These are phyloP conservation scores for Leptinotarsa haldemani DNA, from an alignment of 2,888 invertebrate species.

Conservation along the genomic window DNA sequence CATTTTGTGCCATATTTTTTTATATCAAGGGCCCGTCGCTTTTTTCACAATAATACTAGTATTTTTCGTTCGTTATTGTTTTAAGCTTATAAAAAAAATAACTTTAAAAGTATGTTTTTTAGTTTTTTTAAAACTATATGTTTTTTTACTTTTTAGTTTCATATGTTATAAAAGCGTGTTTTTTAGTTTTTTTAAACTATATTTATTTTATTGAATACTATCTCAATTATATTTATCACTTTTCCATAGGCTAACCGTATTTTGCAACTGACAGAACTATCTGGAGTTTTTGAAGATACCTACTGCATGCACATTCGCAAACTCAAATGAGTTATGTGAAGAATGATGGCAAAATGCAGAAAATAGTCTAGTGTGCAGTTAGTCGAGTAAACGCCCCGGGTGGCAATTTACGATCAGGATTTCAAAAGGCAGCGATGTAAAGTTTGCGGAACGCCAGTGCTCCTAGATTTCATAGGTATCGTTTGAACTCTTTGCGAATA, in stretches of 20 bases:
- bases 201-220: too few species aligned
- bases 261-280: constrained; percentile 9
- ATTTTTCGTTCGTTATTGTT: too few species aligned
- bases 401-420: constrained; percentile 23
- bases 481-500: constrained; percentile 1
- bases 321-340: constrained; percentile 32
- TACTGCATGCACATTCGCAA: constrained; percentile 1
- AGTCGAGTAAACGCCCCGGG: constrained; percentile 32
- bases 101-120: too few species aligned
- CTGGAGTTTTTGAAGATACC: constrained; percentile 14
- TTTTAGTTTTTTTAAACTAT: too few species aligned
- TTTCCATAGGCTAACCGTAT: neutral
- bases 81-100: too few species aligned
- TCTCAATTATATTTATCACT: neutral
- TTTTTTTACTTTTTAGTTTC: too few species aligned
- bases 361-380: constrained; percentile 37
- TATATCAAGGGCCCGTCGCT: too few species aligned
- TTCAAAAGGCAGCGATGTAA: neutral
- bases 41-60: too few species aligned
- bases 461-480: constrained; percentile 6
- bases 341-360: constrained; percentile 39
- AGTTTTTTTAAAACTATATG: too few species aligned
- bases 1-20: too few species aligned
- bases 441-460: constrained; percentile 10
- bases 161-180: too few species aligned